Conservation (phyloP, 2,888 invertebrate species). For the Gnatocerus cornutus region DNA sequence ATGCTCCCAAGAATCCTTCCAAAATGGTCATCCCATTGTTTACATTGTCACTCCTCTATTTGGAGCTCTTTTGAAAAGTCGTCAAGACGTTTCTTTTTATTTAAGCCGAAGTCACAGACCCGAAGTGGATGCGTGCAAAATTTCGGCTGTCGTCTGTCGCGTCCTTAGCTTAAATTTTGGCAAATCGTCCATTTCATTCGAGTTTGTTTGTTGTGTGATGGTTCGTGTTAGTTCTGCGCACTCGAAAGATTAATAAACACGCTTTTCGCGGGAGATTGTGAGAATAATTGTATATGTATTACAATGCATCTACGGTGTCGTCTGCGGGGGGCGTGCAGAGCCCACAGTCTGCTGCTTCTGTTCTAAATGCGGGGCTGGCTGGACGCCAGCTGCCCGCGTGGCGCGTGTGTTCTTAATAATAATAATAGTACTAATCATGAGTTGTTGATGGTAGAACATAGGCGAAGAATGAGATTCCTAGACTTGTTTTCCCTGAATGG, state of each 20-base stretch:
- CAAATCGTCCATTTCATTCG: slow-evolving; percentile 19
- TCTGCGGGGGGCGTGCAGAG: slow-evolving; percentile 51
- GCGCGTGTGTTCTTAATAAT: slow-evolving; percentile 60
- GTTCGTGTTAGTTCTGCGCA: slow-evolving; percentile 19
- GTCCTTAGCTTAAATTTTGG: slow-evolving; percentile 3
- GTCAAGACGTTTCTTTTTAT: slow-evolving; percentile 1
- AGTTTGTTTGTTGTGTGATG: slow-evolving; percentile 24
- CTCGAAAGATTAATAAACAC: slow-evolving; percentile 26
- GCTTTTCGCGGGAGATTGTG: slow-evolving; percentile 25
- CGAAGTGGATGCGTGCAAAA: not conserved
- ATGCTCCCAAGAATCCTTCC: not conserved
- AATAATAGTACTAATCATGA: not conserved
- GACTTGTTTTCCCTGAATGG: no score
- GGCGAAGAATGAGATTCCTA: not conserved
- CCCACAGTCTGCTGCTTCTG: slow-evolving; percentile 65
- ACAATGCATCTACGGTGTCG: slow-evolving; percentile 50
- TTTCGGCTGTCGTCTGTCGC: not conserved
- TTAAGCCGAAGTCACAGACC: slow-evolving; percentile 4
- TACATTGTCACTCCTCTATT: not conserved
- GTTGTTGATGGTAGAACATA: not conserved
- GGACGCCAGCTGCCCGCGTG: slow-evolving; percentile 65
- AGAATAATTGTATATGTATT: slow-evolving; percentile 53
- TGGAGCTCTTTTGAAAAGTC: not conserved
- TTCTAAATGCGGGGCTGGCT: slow-evolving; percentile 67
- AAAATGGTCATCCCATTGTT: not conserved